Evolutionary conservation across 2,113 vertebrate species (phyloP).

Genomic region (Rhynchomys soricoides): DNA sequence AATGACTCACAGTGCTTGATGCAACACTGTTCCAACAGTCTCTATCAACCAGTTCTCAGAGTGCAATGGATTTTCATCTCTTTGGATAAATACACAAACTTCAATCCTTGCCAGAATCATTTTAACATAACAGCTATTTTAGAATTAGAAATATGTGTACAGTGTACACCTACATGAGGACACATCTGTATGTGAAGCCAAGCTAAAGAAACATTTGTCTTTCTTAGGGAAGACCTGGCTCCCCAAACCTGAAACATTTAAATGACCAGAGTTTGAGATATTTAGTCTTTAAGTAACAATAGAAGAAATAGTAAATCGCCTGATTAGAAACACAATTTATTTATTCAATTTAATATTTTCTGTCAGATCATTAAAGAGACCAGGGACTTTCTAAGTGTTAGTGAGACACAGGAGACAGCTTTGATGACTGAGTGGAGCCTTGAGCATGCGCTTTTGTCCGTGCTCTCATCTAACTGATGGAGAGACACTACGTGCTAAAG

Average conservation of each 20-base stretch:
- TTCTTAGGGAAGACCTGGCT: not conserved
- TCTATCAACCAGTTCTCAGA: not conserved
- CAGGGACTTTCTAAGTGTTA: slow-evolving; percentile 2
- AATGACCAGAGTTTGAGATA: slow-evolving; percentile 1
- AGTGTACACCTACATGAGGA: not conserved
- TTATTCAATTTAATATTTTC: slow-evolving; percentile 45
- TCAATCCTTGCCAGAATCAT: not conserved
- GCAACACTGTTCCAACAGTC: not conserved
- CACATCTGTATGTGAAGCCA: not conserved
- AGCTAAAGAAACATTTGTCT: slow-evolving; percentile 36
- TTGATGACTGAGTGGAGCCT: slow-evolving; percentile 25
- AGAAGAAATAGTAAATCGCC: slow-evolving; percentile 29
- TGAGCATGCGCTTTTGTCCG: not conserved
- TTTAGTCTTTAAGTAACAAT: not conserved
- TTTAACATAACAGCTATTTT: slow-evolving; percentile 37
- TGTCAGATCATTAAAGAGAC: slow-evolving; percentile 39
- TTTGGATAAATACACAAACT: slow-evolving; percentile 18
- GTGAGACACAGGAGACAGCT: not conserved
- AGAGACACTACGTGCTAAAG: not conserved
- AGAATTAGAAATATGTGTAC: slow-evolving; percentile 1
- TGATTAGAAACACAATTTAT: slow-evolving; percentile 47
- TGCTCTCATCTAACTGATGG: slow-evolving; percentile 8
- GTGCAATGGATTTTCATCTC: not conserved
- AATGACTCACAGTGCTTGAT: not conserved
- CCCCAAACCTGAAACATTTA: slow-evolving; percentile 20